Base-by-base conservation (phyloP, 2,888 invertebrate species). In the Nemotelus nigrinus region DNA sequence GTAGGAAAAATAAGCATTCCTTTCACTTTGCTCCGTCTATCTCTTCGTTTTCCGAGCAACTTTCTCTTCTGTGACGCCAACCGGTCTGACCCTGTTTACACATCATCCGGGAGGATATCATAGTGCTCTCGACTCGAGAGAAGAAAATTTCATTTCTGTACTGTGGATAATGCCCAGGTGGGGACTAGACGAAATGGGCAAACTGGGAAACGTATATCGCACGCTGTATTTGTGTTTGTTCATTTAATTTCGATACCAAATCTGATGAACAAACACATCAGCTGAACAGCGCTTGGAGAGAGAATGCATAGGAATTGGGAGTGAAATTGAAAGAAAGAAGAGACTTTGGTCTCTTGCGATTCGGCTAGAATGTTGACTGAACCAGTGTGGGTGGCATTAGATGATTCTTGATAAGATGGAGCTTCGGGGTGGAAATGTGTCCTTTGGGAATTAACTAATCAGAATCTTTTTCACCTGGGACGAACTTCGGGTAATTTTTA, bases 391-490 rank as follows among this genome's bases (percentile, higher is more conserved):
- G 78, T 80, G 79, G 79, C 78, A 80, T 80, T 79, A 79, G 80
- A 80, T 77, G 79, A 80, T 80, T 77, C 80, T 81, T 79, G 79
- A 79, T 79, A 78, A 79, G 71, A 53, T 77, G 72, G 60, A 60
- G 7, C 41, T 45, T 55, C 44, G 76, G 82, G 83, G 86, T 85
- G 85, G 85, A 85, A 86, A 86, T 86, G 86, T 84, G 83, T 83
- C 86, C 83, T 86, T 79, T 80, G 86, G 85, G 86, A 84, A 82
- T 85, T 83, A 85, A 86, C 86, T 86, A 86, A 86, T 86, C 86
- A 86, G 86, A 86, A 86, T 86, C 85, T 84, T 84, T 83, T 83
- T 83, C 86, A 85, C 84, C 84, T 84, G 85, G 86, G 86, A 84
- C 82, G 77, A 80, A 6, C 41, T 41, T 67, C 48, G 65, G 72